Percentiles rank a stretch among this genome's conserved stretches.
These are phyloP conservation scores for Ctenicera cuprea DNA, from an alignment of 2,888 invertebrate genomes.

Conservation along the genomic window DNA sequence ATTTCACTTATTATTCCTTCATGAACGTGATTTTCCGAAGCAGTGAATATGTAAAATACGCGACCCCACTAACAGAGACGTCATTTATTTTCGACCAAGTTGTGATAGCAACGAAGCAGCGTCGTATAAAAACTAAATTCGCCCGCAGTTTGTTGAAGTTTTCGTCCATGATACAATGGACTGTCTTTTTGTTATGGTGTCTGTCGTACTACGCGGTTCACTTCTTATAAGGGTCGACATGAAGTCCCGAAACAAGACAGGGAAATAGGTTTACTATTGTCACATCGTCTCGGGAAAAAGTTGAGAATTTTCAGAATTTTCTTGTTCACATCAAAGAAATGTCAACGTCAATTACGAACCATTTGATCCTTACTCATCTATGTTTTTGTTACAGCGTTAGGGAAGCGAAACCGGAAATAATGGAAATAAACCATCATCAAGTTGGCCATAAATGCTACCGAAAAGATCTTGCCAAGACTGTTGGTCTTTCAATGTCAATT, in stretches of 20 bases:
- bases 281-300: conserved; percentile 26
- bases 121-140: conserved; percentile 40
- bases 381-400: no score
- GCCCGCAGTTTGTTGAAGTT: conserved; percentile 23
- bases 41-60: conserved; percentile 39
- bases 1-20: conserved; percentile 34
- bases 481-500: no score
- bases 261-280: conserved; percentile 46
- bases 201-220: conserved; percentile 39
- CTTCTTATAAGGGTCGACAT: conserved; percentile 44
- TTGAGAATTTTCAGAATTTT: conserved; percentile 24
- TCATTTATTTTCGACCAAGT: conserved; percentile 41
- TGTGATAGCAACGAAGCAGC: conserved; percentile 19
- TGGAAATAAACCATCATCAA: no score
- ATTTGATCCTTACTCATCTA: conserved; percentile 9
- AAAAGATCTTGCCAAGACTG: no score
- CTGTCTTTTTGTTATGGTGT: conserved; percentile 43
- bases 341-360: conserved; percentile 26
- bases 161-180: conserved; percentile 32
- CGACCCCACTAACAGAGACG: conserved; percentile 18
- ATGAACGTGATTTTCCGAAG: conserved; percentile 37
- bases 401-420: no score
- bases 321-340: conserved; percentile 30
- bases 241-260: conserved; percentile 39
- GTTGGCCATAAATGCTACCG: no score